A percentile compares a stretch with the other conserved stretches of the same genome.
phyloP scores from a whole-genome alignment of 2,113 vertebrate genomes.

The Erythrocercus mccallii region DNA sequence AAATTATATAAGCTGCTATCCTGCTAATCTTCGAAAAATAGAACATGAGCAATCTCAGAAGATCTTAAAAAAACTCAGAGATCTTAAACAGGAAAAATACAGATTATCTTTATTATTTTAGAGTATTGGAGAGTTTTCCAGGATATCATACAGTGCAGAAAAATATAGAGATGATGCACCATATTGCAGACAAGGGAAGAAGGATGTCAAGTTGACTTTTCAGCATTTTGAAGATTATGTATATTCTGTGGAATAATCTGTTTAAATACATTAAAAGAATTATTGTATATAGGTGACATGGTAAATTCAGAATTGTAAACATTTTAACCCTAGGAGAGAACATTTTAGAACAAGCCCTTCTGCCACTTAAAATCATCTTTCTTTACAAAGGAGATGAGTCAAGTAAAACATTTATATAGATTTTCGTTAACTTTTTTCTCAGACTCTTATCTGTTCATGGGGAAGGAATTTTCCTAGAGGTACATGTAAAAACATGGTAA shows the following conservation, averaged over 20 bases:
- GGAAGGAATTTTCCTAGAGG: not conserved
- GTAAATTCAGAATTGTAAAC: not conserved
- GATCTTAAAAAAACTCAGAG: too few relatives aligned
- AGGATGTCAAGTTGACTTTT: not conserved
- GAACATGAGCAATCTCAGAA: not conserved
- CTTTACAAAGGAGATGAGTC: accelerated
- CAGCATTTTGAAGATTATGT: not conserved
- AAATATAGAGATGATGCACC: not conserved
- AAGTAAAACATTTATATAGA: not conserved
- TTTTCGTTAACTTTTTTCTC: not conserved
- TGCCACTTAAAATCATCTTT: not conserved
- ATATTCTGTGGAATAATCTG: not conserved
- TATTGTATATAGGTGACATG: not conserved
- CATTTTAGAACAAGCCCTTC: not conserved
- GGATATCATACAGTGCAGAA: not conserved
- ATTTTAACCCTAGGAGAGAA: not conserved
- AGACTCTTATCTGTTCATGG: not conserved
- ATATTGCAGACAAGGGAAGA: not conserved
- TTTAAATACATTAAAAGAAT: not conserved
- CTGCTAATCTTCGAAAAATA: not conserved
- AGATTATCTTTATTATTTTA: not conserved
- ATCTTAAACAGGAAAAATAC: not conserved
- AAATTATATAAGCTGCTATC: not conserved
- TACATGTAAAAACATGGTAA: not conserved
- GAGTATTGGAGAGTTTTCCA: not conserved